Conservation (phyloP, 2,888 invertebrate genomes). For the Drosophila barbarae region DNA sequence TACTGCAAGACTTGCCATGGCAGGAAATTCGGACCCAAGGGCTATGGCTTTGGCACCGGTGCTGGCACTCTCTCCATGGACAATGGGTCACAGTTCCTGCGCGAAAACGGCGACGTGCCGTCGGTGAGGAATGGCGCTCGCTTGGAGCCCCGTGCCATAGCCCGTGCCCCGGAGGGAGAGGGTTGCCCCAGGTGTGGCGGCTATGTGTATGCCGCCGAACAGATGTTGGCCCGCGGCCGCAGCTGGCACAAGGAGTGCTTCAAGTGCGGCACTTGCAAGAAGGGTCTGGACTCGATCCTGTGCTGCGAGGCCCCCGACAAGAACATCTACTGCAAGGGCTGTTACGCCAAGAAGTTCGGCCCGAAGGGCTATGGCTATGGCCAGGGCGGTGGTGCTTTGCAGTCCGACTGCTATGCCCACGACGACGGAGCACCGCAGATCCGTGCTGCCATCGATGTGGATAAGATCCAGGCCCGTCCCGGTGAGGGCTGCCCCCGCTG, state of each 20-base stretch:
- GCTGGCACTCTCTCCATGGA: constrained; percentile 71
- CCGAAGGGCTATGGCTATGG: constrained; percentile 99
- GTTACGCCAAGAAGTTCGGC: constrained; percentile 98
- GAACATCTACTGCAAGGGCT: constrained; percentile 98
- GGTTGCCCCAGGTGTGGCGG: constrained; percentile 96
- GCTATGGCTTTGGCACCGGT: constrained; percentile 65
- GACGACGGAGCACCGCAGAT: constrained; percentile 79
- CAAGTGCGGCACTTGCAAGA: constrained; percentile 93
- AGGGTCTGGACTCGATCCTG: constrained; percentile 93
- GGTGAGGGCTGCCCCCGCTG: constrained; percentile 95
- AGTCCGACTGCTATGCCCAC: constrained; percentile 92
- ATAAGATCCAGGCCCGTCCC: constrained; percentile 88
- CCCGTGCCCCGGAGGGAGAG: constrained; percentile 91
- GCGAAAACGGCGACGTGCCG: constrained; percentile 65
- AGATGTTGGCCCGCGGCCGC: constrained; percentile 85
- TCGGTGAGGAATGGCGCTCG: constrained; percentile 83
- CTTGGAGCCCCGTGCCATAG: constrained; percentile 86
- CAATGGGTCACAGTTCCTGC: constrained; percentile 65
- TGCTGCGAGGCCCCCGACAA: constrained; percentile 96
- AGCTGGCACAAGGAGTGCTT: constrained; percentile 94
- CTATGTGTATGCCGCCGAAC: constrained; percentile 97
- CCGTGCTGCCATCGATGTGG: constrained; percentile 89
- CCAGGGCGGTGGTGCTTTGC: constrained; percentile 95
- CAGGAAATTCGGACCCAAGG: constrained; percentile 65
- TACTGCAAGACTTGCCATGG: constrained; percentile 67